phyloP scores from a whole-genome alignment of 2,797 vertebrate species.

The Sebastes miniatus region DNA sequence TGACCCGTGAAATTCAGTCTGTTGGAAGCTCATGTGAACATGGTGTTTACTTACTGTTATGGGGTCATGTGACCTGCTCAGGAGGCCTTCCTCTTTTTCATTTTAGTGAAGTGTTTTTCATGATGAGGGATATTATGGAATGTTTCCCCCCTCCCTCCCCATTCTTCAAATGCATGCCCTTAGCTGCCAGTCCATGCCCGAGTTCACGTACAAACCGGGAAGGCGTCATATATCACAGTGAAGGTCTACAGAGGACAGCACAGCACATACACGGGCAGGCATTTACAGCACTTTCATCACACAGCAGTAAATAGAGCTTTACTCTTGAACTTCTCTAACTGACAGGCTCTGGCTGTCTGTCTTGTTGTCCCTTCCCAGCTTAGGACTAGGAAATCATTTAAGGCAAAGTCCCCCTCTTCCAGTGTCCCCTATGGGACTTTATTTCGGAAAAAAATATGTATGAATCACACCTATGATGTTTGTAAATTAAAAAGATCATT shows the following conservation, averaged over 20 bases:
- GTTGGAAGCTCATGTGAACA: slow-evolving; percentile 27
- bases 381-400: neutral
- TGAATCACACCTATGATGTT: no score
- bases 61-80: slow-evolving; percentile 31
- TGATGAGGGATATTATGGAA: neutral
- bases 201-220: slow-evolving; percentile 52
- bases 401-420: no score
- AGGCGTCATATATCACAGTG: slow-evolving; percentile 48
- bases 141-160: neutral
- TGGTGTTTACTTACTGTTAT: slow-evolving; percentile 49
- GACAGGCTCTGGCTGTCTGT: neutral
- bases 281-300: slow-evolving; percentile 66
- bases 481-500: no score
- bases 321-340: slow-evolving; percentile 1
- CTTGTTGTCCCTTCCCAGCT: neutral
- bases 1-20: slow-evolving; percentile 10
- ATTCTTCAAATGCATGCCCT: slow-evolving; percentile 24
- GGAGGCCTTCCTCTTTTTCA: neutral
- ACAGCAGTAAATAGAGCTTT: slow-evolving; percentile 45
- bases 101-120: slow-evolving; percentile 5
- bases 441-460: no score
- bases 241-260: slow-evolving; percentile 18
- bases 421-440: no score
- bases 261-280: slow-evolving; percentile 17
- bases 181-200: slow-evolving; percentile 45